Evolutionary conservation across 1,140 invertebrate genomes (phyloP).

Genomic region (Maniola jurtina): DNA sequence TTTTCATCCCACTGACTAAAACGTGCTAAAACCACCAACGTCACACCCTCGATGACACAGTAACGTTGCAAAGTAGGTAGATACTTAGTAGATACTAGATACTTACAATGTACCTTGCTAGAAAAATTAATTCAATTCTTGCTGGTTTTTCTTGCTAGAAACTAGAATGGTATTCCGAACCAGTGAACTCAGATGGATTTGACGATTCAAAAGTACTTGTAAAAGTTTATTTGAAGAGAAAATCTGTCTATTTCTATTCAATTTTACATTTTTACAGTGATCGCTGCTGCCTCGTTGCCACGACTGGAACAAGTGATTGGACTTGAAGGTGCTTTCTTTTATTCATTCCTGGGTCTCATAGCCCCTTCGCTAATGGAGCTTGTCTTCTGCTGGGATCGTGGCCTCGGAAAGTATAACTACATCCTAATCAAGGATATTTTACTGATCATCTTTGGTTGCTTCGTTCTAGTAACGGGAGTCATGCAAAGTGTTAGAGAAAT

Average conservation of each 20-base stretch:
- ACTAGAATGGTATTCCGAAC: no score
- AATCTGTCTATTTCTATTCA: constrained; percentile 25
- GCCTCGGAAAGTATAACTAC: constrained; percentile 82
- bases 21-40: no score
- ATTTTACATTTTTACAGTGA: constrained; percentile 80
- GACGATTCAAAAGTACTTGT: no score
- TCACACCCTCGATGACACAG: no score
- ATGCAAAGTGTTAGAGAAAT: constrained; percentile 71
- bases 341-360: constrained; percentile 91
- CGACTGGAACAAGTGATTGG: constrained; percentile 92
- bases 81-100: no score
- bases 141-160: no score
- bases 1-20: no score
- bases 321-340: constrained; percentile 92
- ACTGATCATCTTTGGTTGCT: constrained; percentile 68
- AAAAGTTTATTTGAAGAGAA: no score
- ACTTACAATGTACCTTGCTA: no score
- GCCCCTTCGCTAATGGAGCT: constrained; percentile 92
- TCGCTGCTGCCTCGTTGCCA: constrained; percentile 87
- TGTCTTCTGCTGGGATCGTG: constrained; percentile 82
- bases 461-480: constrained; percentile 66
- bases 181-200: no score
- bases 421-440: constrained; percentile 83
- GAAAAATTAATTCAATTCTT: no score
- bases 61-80: no score